Evolutionary conservation across 2,113 vertebrate species (phyloP).

Genomic region (Tympanuchus pallidicinctus): DNA sequence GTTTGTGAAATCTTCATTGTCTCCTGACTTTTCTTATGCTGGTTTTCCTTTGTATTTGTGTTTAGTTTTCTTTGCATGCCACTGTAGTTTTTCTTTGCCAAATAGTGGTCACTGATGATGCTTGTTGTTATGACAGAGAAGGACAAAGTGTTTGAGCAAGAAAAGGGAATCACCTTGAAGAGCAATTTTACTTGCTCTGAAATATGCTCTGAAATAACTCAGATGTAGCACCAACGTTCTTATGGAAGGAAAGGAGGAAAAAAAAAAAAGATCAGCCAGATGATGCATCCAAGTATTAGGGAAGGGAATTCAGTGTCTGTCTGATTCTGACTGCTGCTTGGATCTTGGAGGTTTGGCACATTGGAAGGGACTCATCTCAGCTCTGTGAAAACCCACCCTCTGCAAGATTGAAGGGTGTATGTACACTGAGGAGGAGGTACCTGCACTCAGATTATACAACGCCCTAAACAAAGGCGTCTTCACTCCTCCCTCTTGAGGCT

Average conservation of each 20-base stretch:
- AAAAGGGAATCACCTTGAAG: neutral
- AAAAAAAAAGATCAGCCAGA: neutral
- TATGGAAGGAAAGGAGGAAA: neutral
- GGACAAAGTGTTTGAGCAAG: neutral
- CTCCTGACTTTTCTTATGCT: neutral
- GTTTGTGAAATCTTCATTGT: neutral
- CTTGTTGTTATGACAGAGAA: neutral
- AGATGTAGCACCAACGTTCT: neutral
- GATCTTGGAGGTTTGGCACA: neutral
- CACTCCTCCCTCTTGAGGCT: neutral
- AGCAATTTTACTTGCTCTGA: neutral
- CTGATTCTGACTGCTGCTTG: neutral
- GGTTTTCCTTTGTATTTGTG: neutral
- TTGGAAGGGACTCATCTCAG: neutral
- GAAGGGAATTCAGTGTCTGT: neutral
- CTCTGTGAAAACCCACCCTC: neutral
- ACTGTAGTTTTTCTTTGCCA: neutral
- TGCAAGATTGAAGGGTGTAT: neutral
- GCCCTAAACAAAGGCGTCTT: neutral
- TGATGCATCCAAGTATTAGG: neutral
- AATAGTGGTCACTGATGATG: neutral
- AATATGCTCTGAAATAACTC: neutral
- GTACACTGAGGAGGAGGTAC: neutral
- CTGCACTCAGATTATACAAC: fast-evolving
- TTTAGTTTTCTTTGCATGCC: neutral